Conservation (phyloP, 2,888 invertebrate species). For the Drosophila prostipennis region DNA sequence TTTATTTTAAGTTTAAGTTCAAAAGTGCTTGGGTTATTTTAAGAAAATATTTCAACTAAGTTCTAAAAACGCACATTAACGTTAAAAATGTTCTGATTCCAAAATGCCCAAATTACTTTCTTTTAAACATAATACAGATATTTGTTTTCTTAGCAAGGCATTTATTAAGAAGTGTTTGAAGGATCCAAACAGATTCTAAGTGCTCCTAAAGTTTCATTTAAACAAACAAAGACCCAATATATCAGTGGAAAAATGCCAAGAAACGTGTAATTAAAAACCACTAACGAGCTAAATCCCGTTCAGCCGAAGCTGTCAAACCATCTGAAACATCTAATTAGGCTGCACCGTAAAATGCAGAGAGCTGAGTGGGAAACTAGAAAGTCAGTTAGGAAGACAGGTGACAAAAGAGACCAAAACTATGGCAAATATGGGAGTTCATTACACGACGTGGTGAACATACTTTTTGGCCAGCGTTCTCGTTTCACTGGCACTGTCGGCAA, state of each 20-base stretch:
- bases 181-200: too few species aligned
- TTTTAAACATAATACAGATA: too few species aligned
- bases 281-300: conserved; percentile 62
- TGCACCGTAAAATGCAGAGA: conserved; percentile 39
- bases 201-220: not conserved
- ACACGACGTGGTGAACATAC: conserved; percentile 63
- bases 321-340: conserved; percentile 70
- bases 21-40: too few species aligned
- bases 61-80: too few species aligned
- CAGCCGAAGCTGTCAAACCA: conserved; percentile 55
- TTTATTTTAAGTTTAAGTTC: too few species aligned
- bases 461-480: conserved; percentile 55
- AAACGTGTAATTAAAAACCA: conserved; percentile 42
- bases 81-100: too few species aligned
- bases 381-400: conserved; percentile 14
- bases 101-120: too few species aligned
- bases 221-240: not conserved
- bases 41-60: too few species aligned
- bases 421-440: conserved; percentile 62
- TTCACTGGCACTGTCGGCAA: conserved; percentile 33
- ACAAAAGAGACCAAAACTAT: conserved; percentile 32
- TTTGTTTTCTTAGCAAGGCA: too few species aligned
- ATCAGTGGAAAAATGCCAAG: not conserved
- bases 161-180: too few species aligned
- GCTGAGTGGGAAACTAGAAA: not conserved